Percentiles rank a stretch among this genome's conserved stretches.
Conservation (phyloP, 2,797 vertebrate species). For the Momotus momota region DNA sequence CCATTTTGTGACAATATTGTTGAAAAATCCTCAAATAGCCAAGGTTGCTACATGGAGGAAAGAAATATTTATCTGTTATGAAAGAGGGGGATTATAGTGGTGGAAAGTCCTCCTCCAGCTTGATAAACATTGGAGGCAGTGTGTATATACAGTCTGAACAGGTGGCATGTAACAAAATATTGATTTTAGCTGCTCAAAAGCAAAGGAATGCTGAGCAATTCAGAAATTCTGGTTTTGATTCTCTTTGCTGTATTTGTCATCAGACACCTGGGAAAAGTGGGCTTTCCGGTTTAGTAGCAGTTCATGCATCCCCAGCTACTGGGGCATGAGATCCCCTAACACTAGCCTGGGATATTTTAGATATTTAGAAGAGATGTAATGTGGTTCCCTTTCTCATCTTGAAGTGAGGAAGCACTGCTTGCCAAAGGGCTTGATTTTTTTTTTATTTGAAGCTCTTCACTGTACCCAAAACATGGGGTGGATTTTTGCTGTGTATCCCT, state of each 20-base stretch:
- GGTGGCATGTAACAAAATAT: not conserved
- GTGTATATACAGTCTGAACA: fast-evolving
- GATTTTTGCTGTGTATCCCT: not conserved
- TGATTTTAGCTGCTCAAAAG: not conserved
- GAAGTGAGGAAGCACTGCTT: not conserved
- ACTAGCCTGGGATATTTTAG: not conserved
- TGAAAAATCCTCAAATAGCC: not conserved
- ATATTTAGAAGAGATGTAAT: fast-evolving
- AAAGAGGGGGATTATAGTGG: not conserved
- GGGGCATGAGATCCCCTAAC: not conserved
- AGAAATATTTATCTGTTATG: not conserved
- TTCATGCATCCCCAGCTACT: not conserved
- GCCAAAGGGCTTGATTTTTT: fast-evolving
- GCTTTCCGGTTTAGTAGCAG: not conserved
- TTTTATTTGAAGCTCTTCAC: not conserved
- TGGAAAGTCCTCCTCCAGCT: not conserved
- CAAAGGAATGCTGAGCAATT: not conserved
- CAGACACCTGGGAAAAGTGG: not conserved
- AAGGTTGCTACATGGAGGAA: not conserved
- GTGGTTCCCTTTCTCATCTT: not conserved
- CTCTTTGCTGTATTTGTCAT: not conserved
- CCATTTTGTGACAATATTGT: not conserved
- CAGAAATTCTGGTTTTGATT: not conserved
- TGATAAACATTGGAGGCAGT: not conserved
- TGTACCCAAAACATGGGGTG: not conserved